Conservation (phyloP, 1,140 invertebrate genomes). For the Heterodera schachtii region DNA sequence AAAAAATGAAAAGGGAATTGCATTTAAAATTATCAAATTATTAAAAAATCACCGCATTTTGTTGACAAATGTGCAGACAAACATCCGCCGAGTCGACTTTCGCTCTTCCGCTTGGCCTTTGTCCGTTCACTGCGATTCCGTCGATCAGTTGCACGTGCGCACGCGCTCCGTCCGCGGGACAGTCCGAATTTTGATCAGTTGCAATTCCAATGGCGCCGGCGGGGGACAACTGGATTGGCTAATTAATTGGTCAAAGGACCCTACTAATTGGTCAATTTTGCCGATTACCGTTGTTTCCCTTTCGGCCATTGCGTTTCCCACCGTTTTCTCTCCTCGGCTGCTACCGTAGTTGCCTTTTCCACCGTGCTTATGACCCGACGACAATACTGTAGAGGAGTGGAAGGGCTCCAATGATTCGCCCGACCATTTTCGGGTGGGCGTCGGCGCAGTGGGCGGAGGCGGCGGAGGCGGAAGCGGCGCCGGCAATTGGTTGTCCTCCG, state of each 20-base stretch:
- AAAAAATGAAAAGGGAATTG: no score
- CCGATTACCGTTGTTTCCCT: not conserved
- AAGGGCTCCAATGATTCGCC: slow-evolving; percentile 10
- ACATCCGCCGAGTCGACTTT: slow-evolving; percentile 47
- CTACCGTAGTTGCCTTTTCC: not conserved
- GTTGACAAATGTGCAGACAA: slow-evolving; percentile 48
- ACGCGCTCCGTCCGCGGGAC: slow-evolving; percentile 26
- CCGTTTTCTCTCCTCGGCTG: not conserved
- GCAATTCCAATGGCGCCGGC: not conserved
- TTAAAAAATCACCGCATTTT: slow-evolving; percentile 35
- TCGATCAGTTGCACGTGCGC: slow-evolving; percentile 48
- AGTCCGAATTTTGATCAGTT: slow-evolving; percentile 29
- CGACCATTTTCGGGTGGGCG: not conserved
- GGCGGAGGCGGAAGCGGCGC: slow-evolving; percentile 5
- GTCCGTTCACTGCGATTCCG: slow-evolving; percentile 40
- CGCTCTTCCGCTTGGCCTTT: slow-evolving; percentile 30
- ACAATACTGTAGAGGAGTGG: not conserved
- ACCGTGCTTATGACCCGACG: not conserved
- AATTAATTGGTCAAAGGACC: no score
- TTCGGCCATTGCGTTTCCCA: not conserved
- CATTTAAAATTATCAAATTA: slow-evolving; percentile 16
- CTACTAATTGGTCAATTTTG: not conserved
- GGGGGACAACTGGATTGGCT: no score
- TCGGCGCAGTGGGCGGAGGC: not conserved
- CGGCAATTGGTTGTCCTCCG: slow-evolving; percentile 8